Evolutionary conservation across 2,888 invertebrate species (phyloP).

Genomic region (Dicyrtoma fusca): DNA sequence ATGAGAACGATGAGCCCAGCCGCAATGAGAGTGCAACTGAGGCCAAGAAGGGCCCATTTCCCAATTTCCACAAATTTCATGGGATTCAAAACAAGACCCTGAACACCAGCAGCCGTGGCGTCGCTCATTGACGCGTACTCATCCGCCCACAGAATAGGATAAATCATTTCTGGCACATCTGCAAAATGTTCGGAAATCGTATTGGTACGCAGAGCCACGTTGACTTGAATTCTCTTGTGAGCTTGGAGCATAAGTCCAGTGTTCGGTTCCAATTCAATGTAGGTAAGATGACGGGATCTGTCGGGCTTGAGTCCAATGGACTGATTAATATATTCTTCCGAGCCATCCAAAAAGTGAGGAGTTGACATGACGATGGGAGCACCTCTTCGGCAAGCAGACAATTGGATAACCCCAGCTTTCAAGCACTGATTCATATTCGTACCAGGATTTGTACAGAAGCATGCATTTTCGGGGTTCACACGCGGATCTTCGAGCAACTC

Average conservation of each 20-base stretch:
- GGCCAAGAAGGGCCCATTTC: constrained; percentile 44
- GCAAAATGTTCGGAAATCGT: constrained; percentile 18
- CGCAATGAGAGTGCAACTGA: constrained; percentile 36
- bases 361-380: constrained; percentile 35
- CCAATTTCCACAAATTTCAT: constrained; percentile 37
- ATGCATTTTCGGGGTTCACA: constrained; percentile 37
- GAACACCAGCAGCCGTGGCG: constrained; percentile 27
- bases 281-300: constrained; percentile 22
- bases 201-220: constrained; percentile 16
- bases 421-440: constrained; percentile 29
- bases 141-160: constrained; percentile 30
- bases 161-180: constrained; percentile 26
- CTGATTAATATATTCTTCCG: constrained; percentile 18
- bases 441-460: constrained; percentile 32
- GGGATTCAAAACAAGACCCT: constrained; percentile 37
- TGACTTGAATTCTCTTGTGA: constrained; percentile 33
- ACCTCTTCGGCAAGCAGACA: constrained; percentile 35
- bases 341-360: constrained; percentile 33
- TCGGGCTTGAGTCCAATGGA: constrained; percentile 26
- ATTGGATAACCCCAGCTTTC: constrained; percentile 36
- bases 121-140: constrained; percentile 31
- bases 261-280: constrained; percentile 29
- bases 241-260: constrained; percentile 31
- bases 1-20: constrained; percentile 34
- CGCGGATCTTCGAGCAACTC: constrained; percentile 42